Evolutionary conservation across 2,888 invertebrate species (phyloP), one percentile per base, ranked within the genome.

Genomic region (Physocephala rufipes): DNA sequence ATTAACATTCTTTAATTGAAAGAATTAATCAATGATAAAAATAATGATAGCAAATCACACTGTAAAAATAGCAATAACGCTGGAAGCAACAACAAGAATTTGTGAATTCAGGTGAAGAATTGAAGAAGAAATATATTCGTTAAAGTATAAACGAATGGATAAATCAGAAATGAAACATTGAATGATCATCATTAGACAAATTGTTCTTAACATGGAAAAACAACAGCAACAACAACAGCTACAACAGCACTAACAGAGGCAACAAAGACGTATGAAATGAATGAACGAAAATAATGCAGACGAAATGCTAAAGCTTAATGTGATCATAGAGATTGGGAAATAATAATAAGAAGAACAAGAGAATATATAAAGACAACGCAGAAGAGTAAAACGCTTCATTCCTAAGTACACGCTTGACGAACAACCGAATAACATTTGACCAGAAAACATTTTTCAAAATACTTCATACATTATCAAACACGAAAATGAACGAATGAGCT

Each of bases 31-130:
- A 36, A 36, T 36, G 36, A 36, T n/a, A 51, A 51, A 16, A 51
- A 19, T 19, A 2, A 51, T 78, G 76, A 77, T 80, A 1, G 19
- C 36, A 24, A 78, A n/a, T n/a, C n/a, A n/a, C n/a, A n/a, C n/a
- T n/a, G n/a, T n/a, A 78, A 75, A 73, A 75, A 73, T 77, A 66
- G 70, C 71, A 73, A 73, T 58, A 73, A 66, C 55, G 58, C 16
- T 65, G 68, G 21, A 59, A 53, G 53, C 21, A 58, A 64, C 62
- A 65, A 64, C 24, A 58, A 62, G 13, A 43, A 49, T 45, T 36
- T 53, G 66, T 53, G 15, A 55, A 65, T 43, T 53, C 45, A 64
- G 70, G 71, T 64, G 71, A 73, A 73, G 74, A 70, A 30, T 43
- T 47, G 36, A 19, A 67, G 53, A 5, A 24, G 51, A 51, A 51